Percentiles rank a stretch among this genome's conserved stretches.
Conservation (phyloP, 2,113 vertebrate genomes). For the Rhinolophus sinicus region DNA sequence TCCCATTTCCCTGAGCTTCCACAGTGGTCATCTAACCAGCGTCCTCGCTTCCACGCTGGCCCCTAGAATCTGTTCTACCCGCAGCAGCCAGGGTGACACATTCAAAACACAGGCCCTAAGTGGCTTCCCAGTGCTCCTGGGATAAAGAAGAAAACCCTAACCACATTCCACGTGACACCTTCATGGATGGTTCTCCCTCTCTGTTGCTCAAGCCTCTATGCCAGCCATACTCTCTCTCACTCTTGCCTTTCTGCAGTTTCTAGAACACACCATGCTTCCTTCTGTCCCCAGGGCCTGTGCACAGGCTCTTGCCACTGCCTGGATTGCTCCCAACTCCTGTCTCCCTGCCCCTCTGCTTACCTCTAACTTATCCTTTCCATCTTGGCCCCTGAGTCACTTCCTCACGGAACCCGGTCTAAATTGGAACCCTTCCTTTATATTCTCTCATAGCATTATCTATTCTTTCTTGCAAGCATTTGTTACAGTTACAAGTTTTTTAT, state of each 20-base stretch:
- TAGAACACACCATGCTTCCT: neutral
- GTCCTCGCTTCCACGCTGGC: neutral
- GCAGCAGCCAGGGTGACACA: neutral
- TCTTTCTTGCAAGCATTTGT: neutral
- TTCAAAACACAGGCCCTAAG: neutral
- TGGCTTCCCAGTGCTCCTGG: neutral
- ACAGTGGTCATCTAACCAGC: fast-evolving
- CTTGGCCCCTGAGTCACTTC: neutral
- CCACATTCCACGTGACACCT: fast-evolving
- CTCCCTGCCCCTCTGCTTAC: neutral
- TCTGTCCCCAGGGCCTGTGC: neutral
- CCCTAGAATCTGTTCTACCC: neutral
- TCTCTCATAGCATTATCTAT: neutral
- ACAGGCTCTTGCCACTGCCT: neutral
- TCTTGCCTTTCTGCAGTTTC: neutral
- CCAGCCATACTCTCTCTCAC: neutral
- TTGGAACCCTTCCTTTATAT: neutral
- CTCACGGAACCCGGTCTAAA: neutral
- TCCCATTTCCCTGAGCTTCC: neutral
- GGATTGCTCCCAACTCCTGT: neutral
- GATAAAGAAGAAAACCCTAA: neutral
- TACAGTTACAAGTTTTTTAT: neutral
- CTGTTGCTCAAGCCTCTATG: neutral
- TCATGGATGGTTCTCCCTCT: too few relatives aligned
- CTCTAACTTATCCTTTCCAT: neutral